A percentile compares a stretch with the other conserved stretches of the same genome.
Evolutionary conservation across 2,888 invertebrate genomes (phyloP).

Genomic region (Rotaria sp.): DNA sequence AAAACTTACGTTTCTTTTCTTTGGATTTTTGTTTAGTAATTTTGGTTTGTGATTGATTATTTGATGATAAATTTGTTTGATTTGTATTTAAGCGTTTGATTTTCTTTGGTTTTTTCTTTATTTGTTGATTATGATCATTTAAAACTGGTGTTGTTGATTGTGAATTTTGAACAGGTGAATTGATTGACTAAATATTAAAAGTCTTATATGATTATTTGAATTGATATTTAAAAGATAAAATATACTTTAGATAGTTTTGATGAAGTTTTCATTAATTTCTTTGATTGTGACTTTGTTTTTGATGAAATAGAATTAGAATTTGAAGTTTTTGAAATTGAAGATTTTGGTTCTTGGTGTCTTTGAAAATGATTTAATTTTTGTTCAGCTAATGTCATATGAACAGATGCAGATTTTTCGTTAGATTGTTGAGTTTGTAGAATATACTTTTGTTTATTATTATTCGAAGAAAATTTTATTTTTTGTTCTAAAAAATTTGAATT

Average conservation of each 20-base stretch:
- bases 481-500: not conserved
- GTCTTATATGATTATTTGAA: not conserved
- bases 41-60: not conserved
- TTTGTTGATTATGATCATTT: not conserved
- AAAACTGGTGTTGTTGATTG: not conserved
- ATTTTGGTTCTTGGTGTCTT: not conserved
- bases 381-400: not conserved
- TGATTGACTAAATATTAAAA: not conserved
- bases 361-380: not conserved
- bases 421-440: not conserved
- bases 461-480: not conserved
- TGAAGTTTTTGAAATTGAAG: not conserved
- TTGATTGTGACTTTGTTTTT: not conserved
- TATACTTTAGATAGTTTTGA: not conserved
- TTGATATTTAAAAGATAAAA: not conserved
- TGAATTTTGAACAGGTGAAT: not conserved
- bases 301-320: not conserved
- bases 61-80: not conserved
- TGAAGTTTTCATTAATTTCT: not conserved
- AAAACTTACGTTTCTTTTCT: not conserved
- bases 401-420: not conserved
- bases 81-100: not conserved
- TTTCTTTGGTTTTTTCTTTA: not conserved
- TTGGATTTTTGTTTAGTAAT: not conserved
- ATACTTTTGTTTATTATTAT: not conserved